phyloP scores from a whole-genome alignment of 2,797 vertebrate species.

The Myotis vivesi region DNA sequence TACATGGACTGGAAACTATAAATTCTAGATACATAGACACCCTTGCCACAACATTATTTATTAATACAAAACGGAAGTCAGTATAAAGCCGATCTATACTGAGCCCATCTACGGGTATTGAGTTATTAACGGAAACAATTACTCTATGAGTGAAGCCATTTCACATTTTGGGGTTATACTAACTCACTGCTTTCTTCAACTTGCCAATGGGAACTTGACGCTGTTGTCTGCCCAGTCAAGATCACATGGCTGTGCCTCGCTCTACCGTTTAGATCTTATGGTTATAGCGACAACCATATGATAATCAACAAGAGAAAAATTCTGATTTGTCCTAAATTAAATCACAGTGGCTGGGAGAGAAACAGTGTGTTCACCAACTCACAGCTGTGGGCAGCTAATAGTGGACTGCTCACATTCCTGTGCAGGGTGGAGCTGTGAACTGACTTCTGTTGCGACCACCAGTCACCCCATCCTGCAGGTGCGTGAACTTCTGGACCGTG shows the following conservation, averaged over 20 bases:
- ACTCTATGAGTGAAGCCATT: not conserved
- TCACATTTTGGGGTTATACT: not conserved
- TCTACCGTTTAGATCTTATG: not conserved
- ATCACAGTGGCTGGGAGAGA: not conserved
- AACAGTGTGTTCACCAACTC: not conserved
- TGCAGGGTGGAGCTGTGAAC: fast-evolving
- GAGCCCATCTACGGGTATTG: not conserved
- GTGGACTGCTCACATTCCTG: too few relatives aligned
- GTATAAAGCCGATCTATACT: not conserved
- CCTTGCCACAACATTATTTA: not conserved
- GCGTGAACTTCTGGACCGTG: too few relatives aligned
- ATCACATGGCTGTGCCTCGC: not conserved
- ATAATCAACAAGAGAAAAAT: not conserved
- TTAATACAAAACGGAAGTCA: not conserved
- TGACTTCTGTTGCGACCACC: not conserved
- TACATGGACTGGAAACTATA: not conserved
- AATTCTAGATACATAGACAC: not conserved
- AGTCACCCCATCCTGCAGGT: not conserved
- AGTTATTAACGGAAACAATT: not conserved
- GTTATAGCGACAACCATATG: not conserved
- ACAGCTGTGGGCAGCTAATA: too few relatives aligned
- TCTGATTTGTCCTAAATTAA: not conserved
- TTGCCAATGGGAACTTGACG: not conserved
- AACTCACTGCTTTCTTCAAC: not conserved
- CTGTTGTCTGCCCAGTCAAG: not conserved